Evolutionary conservation across 2,113 vertebrate species (phyloP).

Genomic region (Cyprinodon tularosa): DNA sequence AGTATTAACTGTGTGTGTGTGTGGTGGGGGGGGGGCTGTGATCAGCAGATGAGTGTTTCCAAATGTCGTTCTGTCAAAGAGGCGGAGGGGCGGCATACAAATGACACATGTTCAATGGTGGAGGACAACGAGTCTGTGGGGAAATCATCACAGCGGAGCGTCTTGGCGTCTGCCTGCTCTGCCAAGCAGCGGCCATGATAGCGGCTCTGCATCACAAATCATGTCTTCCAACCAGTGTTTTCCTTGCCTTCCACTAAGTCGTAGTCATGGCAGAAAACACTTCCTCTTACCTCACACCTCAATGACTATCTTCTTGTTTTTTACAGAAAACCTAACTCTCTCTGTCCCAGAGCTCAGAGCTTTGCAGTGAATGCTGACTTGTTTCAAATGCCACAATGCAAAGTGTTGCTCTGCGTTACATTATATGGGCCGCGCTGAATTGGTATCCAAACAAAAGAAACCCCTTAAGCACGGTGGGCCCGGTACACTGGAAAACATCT

Average conservation of each 20-base stretch:
- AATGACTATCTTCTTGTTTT: neutral
- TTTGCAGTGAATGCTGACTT: neutral
- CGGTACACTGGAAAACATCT: too few species aligned
- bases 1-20: constrained; percentile 8
- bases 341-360: neutral
- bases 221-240: constrained; percentile 10
- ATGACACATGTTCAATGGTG: constrained; percentile 59
- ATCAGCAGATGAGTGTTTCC: constrained; percentile 65
- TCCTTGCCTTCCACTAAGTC: neutral
- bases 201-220: constrained; percentile 44
- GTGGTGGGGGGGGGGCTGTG: constrained; percentile 42
- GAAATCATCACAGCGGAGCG: constrained; percentile 60
- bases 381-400: neutral
- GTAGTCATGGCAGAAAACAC: constrained; percentile 6
- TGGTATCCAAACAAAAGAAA: too few species aligned
- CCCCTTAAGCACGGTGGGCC: too few species aligned
- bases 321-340: neutral
- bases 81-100: constrained; percentile 56
- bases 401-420: neutral
- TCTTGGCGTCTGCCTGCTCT: constrained; percentile 11
- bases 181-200: constrained; percentile 50
- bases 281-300: neutral
- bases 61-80: constrained; percentile 60
- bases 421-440: too few species aligned
- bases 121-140: constrained; percentile 62